phyloP scores from a whole-genome alignment of 2,113 vertebrate species.

The Ceyx melanurus region DNA sequence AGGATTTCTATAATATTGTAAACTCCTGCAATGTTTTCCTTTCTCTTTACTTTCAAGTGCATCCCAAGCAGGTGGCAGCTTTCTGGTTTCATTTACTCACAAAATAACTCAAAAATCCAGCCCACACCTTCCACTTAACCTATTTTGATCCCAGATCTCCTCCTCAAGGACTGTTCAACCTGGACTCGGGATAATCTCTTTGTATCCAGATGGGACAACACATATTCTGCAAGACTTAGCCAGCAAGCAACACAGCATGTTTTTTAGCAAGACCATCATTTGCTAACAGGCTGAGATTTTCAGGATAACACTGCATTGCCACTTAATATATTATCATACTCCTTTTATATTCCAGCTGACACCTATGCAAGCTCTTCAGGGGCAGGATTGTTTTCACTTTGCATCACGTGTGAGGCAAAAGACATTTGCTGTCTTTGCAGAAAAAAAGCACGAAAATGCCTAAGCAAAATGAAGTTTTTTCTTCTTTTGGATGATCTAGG shows the following conservation, averaged over 20 bases:
- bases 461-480: neutral
- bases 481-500: neutral
- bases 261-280: neutral
- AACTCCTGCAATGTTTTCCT: neutral
- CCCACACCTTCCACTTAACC: neutral
- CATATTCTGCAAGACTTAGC: neutral
- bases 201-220: neutral
- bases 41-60: neutral
- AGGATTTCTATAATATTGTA: neutral
- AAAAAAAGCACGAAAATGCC: neutral
- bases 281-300: conserved; percentile 9
- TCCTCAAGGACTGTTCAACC: neutral
- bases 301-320: neutral
- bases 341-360: neutral
- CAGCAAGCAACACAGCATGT: neutral
- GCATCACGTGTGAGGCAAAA: neutral
- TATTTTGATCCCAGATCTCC: neutral
- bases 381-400: neutral
- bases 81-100: conserved; percentile 7
- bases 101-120: neutral
- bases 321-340: neutral
- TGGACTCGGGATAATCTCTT: neutral
- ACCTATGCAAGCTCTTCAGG: neutral
- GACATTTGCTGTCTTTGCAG: neutral
- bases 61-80: neutral